Base-by-base conservation (phyloP, 2,113 vertebrate genomes). In the Brachyhypopomus occidentalis region DNA sequence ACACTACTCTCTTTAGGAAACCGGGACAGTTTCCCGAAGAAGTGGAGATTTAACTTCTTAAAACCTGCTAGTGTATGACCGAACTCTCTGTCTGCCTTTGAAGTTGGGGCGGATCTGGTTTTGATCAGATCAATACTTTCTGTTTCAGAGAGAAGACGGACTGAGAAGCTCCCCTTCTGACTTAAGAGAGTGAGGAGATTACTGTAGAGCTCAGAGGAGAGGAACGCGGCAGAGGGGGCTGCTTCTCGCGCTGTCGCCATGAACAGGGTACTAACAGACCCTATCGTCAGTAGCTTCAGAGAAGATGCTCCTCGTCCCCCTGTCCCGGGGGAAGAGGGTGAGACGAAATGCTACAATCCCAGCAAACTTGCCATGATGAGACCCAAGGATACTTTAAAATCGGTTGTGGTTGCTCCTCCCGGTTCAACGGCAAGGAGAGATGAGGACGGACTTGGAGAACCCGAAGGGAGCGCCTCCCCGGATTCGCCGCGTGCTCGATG, bases 231-330 rank as follows among this genome's bases (percentile, higher is more conserved):
- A 14, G 45, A 52, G 9, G 12, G 12, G 12, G 80, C 85, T 84
- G 89, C 89, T 81, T 85, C 89, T 77, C 88, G 89, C 87, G 86
- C 79, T 74, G 87, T 89, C 96, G 92, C 94, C 95, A 99, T 99
- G 97, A 99, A 96, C 90, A 94, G 95, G 86, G 90, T 91, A 89
- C 95, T 98, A 78, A 91, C 95, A 75, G 96, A 98, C 89, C 95
- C 92, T 74, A 87, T 94, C 89, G 91, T 93, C 93, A 95, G 93
- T 91, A 98, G 97, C 94, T 99, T 99, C 93, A 94, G 95, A 83
- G 97, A 99, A 94, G 98, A 99, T 95, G 97, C 96, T 78, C 98
- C 98, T 48, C 91, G 97, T 72, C 98, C 98, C 81, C 98, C 98
- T 0, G 97, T 99, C 80, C 98, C 98, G 0, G 98, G 98, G 84